These are phyloP conservation scores for Archips xylosteana DNA, from an alignment of 2,888 invertebrate species.

Conservation along the genomic window DNA sequence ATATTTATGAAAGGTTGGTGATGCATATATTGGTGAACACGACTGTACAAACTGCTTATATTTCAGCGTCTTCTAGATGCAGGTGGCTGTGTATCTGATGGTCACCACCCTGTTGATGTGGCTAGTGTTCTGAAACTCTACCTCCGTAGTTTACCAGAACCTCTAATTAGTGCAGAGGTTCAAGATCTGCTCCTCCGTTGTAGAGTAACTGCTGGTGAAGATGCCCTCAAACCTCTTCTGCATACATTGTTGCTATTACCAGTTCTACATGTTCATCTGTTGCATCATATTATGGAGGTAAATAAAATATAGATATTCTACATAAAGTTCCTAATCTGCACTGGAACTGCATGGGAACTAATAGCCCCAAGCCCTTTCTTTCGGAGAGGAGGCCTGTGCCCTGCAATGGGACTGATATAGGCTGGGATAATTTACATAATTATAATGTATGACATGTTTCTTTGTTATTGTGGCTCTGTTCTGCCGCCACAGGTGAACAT, in stretches of 20 bases:
- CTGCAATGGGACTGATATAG: no score
- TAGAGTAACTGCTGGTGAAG: constrained; percentile 84
- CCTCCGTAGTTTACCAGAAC: constrained; percentile 93
- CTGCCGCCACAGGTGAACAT: no score
- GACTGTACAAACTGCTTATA: neutral
- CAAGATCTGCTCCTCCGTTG: constrained; percentile 92
- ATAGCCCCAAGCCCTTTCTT: no score
- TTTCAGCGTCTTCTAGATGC: constrained; percentile 88
- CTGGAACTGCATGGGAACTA: no score
- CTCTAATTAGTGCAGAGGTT: constrained; percentile 90
- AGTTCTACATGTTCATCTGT: constrained; percentile 90
- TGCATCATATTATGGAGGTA: constrained; percentile 93
- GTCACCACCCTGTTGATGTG: constrained; percentile 93
- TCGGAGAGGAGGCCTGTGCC: no score
- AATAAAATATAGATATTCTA: neutral
- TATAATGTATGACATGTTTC: no score
- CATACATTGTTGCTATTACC: constrained; percentile 91
- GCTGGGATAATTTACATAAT: no score
- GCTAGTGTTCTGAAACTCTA: constrained; percentile 95
- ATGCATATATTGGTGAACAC: no score
- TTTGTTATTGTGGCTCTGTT: no score
- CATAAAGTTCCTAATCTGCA: no score
- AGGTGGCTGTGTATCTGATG: constrained; percentile 88
- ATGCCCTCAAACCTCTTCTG: constrained; percentile 87
- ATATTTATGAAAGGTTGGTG: no score